Conservation (phyloP, 2,797 vertebrate genomes). For the Leptatherina wallacei region DNA sequence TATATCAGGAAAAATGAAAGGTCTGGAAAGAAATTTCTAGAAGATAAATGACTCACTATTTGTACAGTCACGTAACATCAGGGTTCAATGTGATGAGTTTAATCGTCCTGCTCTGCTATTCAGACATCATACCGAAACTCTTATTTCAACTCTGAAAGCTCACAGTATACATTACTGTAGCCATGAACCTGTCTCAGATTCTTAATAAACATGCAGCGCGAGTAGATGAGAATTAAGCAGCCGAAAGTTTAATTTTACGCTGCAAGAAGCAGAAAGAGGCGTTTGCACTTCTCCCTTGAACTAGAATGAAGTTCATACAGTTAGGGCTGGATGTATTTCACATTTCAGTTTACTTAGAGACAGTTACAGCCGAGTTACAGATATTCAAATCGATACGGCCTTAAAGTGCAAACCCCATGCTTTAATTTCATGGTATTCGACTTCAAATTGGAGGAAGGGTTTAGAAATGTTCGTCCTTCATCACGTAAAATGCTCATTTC, state of each 20-base stretch:
- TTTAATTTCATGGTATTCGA: neutral
- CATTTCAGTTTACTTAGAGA: neutral
- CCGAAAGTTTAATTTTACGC: neutral
- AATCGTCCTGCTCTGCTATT: conserved; percentile 6
- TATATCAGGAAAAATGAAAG: conserved; percentile 33
- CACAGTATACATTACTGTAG: neutral
- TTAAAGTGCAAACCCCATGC: neutral
- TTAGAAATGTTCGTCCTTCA: neutral
- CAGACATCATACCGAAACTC: conserved; percentile 12
- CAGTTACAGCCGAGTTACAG: neutral
- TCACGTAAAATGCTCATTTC: no score
- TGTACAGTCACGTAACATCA: conserved; percentile 26
- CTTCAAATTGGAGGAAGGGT: no score
- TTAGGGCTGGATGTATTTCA: neutral
- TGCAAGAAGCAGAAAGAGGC: neutral
- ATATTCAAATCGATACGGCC: no score
- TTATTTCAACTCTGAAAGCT: conserved; percentile 27
- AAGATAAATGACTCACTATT: conserved; percentile 37
- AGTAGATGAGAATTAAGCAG: neutral
- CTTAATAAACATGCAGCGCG: neutral
- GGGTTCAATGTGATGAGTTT: neutral
- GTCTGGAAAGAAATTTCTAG: conserved; percentile 18
- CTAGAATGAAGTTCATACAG: neutral
- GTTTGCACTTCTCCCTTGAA: neutral
- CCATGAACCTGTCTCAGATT: neutral